phyloP scores from a whole-genome alignment of 2,113 vertebrate species.

The Morphnarchus princeps region DNA sequence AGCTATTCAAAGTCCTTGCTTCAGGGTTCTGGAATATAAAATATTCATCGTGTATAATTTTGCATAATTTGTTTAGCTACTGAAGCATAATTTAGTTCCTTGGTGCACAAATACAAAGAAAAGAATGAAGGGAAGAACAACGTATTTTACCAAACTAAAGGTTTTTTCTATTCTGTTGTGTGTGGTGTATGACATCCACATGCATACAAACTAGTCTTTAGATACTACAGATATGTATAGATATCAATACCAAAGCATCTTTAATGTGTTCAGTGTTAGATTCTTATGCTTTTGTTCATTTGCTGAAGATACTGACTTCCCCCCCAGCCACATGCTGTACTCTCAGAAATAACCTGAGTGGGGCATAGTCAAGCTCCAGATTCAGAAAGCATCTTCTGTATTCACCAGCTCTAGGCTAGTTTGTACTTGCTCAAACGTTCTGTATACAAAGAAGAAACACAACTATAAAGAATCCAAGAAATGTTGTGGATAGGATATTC shows the following conservation, averaged over 20 bases:
- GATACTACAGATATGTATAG: neutral
- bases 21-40: conserved; percentile 73
- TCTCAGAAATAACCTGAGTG: neutral
- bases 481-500: neutral
- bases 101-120: conserved; percentile 52
- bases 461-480: neutral
- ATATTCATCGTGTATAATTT: conserved; percentile 78
- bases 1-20: conserved; percentile 67
- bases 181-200: neutral
- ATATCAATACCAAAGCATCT: neutral
- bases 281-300: neutral
- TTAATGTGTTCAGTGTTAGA: neutral
- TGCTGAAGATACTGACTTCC: neutral
- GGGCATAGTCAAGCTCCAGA: neutral
- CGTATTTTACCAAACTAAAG: neutral
- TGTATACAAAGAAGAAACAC: neutral
- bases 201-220: neutral
- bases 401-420: neutral
- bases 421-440: neutral
- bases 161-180: neutral
- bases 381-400: neutral
- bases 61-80: conserved; percentile 79
- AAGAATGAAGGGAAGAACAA: conserved; percentile 36
- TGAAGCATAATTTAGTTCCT: conserved; percentile 71
- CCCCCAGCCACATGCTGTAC: neutral